Conservation (phyloP, 2,113 vertebrate species). For the Pteropus alecto region DNA sequence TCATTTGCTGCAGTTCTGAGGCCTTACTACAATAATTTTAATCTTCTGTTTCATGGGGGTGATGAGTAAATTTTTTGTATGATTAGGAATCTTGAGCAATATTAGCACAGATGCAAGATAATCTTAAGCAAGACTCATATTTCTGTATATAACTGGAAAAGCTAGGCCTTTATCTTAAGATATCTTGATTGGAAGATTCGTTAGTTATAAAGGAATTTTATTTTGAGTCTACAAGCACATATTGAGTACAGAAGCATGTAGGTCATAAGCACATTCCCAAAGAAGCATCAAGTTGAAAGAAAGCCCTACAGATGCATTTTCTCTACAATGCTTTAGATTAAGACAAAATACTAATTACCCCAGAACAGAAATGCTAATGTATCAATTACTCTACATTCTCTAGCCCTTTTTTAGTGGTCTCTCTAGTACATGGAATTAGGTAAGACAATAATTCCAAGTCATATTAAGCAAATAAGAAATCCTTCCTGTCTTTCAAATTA, state of each 20-base stretch:
- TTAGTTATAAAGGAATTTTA: slow-evolving; percentile 2
- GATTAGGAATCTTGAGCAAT: slow-evolving; percentile 57
- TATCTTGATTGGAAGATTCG: neutral
- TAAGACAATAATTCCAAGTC: neutral
- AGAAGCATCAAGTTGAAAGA: neutral
- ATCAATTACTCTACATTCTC: neutral
- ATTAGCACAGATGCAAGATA: slow-evolving; percentile 29
- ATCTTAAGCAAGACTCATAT: slow-evolving; percentile 40
- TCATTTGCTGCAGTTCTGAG: neutral
- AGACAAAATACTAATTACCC: neutral
- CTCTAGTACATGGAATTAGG: neutral
- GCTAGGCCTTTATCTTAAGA: neutral
- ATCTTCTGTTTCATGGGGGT: neutral
- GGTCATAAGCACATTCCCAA: neutral
- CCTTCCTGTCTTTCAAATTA: slow-evolving; percentile 26
- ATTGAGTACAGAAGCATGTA: neutral
- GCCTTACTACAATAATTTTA: neutral
- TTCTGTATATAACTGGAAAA: slow-evolving; percentile 10
- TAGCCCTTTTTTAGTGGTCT: neutral
- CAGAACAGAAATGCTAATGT: neutral
- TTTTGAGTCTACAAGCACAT: neutral
- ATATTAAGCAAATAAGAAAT: neutral
- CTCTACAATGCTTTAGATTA: neutral
- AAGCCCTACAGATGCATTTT: neutral
- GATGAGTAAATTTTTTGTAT: neutral